Conservation (phyloP, 2,888 invertebrate species). For the Sinopyrophorus schimmeli region DNA sequence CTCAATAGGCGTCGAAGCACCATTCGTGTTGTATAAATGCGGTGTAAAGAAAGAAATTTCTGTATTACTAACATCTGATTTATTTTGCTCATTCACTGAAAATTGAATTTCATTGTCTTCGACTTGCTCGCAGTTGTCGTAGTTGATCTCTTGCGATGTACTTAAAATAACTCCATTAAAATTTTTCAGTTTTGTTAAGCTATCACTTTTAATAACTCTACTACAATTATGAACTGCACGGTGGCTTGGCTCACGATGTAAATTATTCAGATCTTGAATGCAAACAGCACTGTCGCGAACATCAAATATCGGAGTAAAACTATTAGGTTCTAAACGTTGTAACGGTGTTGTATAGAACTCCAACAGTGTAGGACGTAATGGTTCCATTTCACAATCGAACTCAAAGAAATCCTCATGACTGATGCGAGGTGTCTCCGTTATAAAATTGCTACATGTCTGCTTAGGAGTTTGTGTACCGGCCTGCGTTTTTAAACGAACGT, state of each 20-base stretch:
- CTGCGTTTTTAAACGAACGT: constrained; percentile 34
- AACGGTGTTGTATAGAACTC: constrained; percentile 11
- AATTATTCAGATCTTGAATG: constrained; percentile 21
- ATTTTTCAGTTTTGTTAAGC: constrained; percentile 21
- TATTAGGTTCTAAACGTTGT: constrained; percentile 1
- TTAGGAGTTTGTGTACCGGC: constrained; percentile 26
- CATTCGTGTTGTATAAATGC: constrained; percentile 40
- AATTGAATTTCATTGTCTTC: constrained; percentile 24
- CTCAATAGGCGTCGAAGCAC: constrained; percentile 45
- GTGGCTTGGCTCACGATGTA: constrained; percentile 4
- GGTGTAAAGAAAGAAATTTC: constrained; percentile 46
- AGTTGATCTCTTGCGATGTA: constrained; percentile 11
- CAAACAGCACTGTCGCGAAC: constrained; percentile 1
- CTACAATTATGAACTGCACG: constrained; percentile 8
- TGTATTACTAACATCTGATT: constrained; percentile 32
- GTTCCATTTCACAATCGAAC: constrained; percentile 11
- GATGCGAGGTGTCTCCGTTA: constrained; percentile 28
- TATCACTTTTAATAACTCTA: constrained; percentile 6
- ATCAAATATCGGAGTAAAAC: background rate
- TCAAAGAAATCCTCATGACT: constrained; percentile 16
- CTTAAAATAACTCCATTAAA: constrained; percentile 28
- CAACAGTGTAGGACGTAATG: background rate
- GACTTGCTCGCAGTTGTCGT: constrained; percentile 14
- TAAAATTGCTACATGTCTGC: background rate
- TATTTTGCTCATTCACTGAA: background rate